Evolutionary conservation across 1,140 invertebrate species (phyloP), one percentile per base, ranked within the genome.

Genomic region (Galleria mellonella): DNA sequence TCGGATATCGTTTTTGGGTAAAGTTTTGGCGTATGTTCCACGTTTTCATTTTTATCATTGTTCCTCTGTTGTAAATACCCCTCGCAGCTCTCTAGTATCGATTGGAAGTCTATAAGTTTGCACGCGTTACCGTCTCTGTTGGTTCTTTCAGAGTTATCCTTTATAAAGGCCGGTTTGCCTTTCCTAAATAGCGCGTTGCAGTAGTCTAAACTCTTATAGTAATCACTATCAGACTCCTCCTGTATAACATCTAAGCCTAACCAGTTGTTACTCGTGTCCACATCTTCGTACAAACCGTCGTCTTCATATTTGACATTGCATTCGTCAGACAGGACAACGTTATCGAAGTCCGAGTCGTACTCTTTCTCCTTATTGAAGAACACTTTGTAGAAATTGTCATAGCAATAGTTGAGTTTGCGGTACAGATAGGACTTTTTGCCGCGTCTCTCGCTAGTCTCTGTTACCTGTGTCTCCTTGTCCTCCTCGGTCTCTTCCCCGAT

Each of bases 401-500:
- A 86, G 51, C 83, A 86, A 36, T 83, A 79, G 53, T 86, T 83
- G 6, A 87, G 63, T 65, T 86, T 86, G 42, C 74, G 62, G 53
- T 86, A 86, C 11, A 86, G 43, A 36, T 55, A 75, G 0, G 85
- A 78, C 35, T 83, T 83, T 57, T 83, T 83, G n/a, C 28, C 31
- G 51, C 57, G 62, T 30, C 43, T 28, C 17, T 23, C 17, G 17
- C 6, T 23, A 23, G n/a, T n/a, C 29, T 51, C 35, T 48, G 46
- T 86, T 87, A 87, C 86, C 74, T 93, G 91, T 0, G 94, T 88
- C 62, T 95, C 94, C 45, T 92, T 90, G 68, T 92, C 93, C 29
- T 92, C 90, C 13, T 91, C 91, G 15, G 93, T 93, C 42, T 97
- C 94, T 64, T 98, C 96, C n/a, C 94, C 95, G 65, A 99, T 98